Evolutionary conservation across 2,888 invertebrate species (phyloP).

Genomic region (Linyphia triangularis): DNA sequence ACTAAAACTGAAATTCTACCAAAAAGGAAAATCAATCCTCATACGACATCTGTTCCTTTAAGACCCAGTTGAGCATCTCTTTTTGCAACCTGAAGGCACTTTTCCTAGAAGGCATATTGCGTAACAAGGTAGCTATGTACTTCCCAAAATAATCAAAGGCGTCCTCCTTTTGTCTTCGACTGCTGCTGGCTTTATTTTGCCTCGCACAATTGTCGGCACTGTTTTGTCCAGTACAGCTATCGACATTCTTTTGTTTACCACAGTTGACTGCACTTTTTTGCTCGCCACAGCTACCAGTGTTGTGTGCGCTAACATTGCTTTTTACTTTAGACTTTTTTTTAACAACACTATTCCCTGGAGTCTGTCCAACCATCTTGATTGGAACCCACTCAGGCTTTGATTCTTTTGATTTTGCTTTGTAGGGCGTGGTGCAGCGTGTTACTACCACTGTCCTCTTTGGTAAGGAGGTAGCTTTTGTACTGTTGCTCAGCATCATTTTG

Average conservation of each 20-base stretch:
- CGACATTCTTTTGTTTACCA: not conserved
- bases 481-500: too few relatives aligned
- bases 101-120: constrained; percentile 13
- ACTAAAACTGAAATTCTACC: not conserved
- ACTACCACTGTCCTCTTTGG: too few relatives aligned
- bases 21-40: not conserved
- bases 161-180: not conserved
- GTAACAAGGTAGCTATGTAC: constrained; percentile 14
- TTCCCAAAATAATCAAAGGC: constrained; percentile 14
- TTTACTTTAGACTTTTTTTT: too few relatives aligned
- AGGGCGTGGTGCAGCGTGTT: too few relatives aligned
- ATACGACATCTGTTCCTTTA: constrained; percentile 24
- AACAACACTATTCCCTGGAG: not conserved
- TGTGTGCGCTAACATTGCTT: not conserved
- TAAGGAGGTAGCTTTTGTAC: too few relatives aligned
- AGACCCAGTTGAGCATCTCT: constrained; percentile 9
- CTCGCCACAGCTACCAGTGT: not conserved
- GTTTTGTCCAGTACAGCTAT: not conserved
- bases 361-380: not conserved
- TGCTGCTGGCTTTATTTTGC: not conserved
- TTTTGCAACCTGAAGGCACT: constrained; percentile 9
- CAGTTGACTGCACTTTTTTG: not conserved
- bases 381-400: too few relatives aligned
- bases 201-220: not conserved
- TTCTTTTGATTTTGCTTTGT: too few relatives aligned